Evolutionary conservation across 1,140 invertebrate species (phyloP).

Genomic region (Hypsibius dujardini): DNA sequence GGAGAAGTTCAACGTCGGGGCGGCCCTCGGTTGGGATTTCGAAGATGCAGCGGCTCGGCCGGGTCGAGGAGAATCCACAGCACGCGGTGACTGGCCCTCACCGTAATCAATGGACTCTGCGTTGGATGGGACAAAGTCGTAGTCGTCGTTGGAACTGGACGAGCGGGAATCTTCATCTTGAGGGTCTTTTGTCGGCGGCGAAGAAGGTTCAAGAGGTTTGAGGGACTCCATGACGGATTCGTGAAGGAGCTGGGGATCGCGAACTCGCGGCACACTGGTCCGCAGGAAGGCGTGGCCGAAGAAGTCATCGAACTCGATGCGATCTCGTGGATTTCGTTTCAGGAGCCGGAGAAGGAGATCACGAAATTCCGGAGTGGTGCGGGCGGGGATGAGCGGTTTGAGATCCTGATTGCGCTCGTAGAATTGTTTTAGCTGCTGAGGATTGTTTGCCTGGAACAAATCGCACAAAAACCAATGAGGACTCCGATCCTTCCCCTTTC

Average conservation of each 20-base stretch:
- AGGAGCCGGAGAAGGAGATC: slow-evolving; percentile 68
- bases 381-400: slow-evolving; percentile 75
- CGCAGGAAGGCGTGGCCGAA: slow-evolving; percentile 71
- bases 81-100: too few relatives aligned
- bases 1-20: too few relatives aligned
- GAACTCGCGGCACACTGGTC: background rate
- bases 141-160: background rate
- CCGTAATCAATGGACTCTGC: background rate
- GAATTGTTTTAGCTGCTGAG: slow-evolving; percentile 88
- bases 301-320: slow-evolving; percentile 83
- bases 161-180: background rate
- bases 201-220: too few relatives aligned
- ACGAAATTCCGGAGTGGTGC: slow-evolving; percentile 69
- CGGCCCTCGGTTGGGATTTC: too few relatives aligned
- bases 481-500: too few relatives aligned
- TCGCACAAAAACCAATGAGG: too few relatives aligned
- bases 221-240: slow-evolving; percentile 18
- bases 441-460: slow-evolving; percentile 63
- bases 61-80: too few relatives aligned
- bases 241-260: slow-evolving; percentile 12
- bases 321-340: slow-evolving; percentile 74
- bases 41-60: too few relatives aligned
- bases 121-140: background rate
- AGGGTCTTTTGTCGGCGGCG: slow-evolving; percentile 17
- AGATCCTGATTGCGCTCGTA: slow-evolving; percentile 94